Conservation (phyloP, 2,888 invertebrate genomes). For the Archips crataeganus region DNA sequence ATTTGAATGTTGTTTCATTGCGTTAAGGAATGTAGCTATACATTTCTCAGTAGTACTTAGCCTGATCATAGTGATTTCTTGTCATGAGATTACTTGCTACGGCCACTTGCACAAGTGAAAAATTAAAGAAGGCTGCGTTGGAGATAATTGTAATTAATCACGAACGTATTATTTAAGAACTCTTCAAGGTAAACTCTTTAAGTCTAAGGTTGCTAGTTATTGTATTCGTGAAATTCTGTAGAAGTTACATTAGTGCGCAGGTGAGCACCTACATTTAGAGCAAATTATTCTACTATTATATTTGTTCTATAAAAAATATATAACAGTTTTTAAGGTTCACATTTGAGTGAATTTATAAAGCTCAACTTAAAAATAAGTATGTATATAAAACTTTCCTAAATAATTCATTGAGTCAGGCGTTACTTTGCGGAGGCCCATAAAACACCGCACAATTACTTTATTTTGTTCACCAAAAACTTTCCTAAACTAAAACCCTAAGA, state of each 20-base stretch:
- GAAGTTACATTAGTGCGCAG: background rate
- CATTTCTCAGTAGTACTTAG: background rate
- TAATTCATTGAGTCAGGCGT: too few relatives aligned
- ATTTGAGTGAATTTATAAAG: too few relatives aligned
- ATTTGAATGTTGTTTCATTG: background rate
- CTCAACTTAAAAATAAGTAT: too few relatives aligned
- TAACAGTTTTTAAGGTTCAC: too few relatives aligned
- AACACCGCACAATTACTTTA: too few relatives aligned
- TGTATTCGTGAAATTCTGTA: background rate
- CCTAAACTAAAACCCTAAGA: too few relatives aligned
- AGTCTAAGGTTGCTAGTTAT: background rate
- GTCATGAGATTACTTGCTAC: background rate
- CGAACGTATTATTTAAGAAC: background rate
- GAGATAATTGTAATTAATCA: background rate
- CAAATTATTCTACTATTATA: too few relatives aligned
- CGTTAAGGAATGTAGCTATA: background rate
- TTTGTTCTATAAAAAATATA: too few relatives aligned
- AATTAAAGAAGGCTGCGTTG: background rate
- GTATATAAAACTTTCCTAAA: too few relatives aligned
- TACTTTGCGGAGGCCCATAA: too few relatives aligned
- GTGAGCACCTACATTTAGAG: too few relatives aligned
- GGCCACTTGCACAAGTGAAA: conserved; percentile 12
- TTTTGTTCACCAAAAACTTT: too few relatives aligned
- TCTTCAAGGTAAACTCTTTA: background rate
- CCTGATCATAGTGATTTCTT: background rate